Evolutionary conservation across 1,140 invertebrate species (phyloP).

Genomic region (Branchinecta lynchi): DNA sequence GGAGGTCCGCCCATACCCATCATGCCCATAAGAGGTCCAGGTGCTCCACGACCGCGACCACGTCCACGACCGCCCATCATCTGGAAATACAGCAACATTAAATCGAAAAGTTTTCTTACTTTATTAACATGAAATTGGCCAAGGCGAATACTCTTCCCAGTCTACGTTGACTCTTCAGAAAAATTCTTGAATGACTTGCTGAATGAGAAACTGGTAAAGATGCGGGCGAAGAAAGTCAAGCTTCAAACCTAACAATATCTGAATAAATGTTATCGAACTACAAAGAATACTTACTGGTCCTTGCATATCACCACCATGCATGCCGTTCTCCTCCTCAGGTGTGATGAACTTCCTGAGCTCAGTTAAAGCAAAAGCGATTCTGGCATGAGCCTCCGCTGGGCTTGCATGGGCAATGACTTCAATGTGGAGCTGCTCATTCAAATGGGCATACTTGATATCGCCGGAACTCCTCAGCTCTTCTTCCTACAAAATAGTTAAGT

Average conservation of each 20-base stretch:
- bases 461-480: constrained; percentile 68
- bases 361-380: constrained; percentile 71
- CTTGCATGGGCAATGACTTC: constrained; percentile 76
- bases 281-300: background rate
- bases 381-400: constrained; percentile 74
- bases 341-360: constrained; percentile 45
- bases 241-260: background rate
- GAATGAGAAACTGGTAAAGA: background rate
- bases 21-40: constrained; percentile 1
- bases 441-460: constrained; percentile 82
- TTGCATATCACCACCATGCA: background rate
- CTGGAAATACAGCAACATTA: background rate
- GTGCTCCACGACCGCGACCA: no score
- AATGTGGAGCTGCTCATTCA: constrained; percentile 82
- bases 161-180: background rate
- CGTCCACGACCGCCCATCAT: constrained; percentile 1
- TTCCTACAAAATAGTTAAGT: constrained; percentile 53
- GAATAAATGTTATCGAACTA: background rate
- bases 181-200: background rate
- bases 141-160: background rate
- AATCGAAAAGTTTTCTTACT: background rate
- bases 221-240: background rate
- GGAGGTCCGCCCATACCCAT: background rate
- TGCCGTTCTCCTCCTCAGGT: constrained; percentile 25
- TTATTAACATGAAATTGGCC: background rate